phyloP scores from a whole-genome alignment of 2,113 vertebrate species.

The Channa maculata region DNA sequence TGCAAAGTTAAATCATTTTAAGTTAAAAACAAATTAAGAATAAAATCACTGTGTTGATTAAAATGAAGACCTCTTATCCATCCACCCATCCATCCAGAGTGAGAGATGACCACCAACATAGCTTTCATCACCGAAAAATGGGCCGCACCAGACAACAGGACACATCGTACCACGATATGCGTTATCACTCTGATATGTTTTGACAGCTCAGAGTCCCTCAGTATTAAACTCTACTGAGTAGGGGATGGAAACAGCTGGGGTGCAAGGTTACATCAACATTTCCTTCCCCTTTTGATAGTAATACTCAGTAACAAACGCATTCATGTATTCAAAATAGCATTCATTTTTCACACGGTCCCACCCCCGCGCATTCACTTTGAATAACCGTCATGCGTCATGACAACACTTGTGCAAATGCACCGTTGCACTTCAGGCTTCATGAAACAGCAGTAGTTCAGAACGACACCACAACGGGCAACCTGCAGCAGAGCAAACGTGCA shows the following conservation, averaged over 20 bases:
- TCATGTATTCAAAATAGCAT: conserved; percentile 41
- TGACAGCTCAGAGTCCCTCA: conserved; percentile 65
- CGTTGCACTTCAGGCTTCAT: not conserved
- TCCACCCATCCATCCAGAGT: conserved; percentile 3
- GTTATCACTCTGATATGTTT: conserved; percentile 57
- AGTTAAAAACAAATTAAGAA: no score
- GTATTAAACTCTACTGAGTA: conserved; percentile 70
- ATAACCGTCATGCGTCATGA: conserved; percentile 32
- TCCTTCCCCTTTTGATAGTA: conserved; percentile 22
- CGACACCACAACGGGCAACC: conserved; percentile 10
- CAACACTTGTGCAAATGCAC: conserved; percentile 40
- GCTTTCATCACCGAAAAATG: conserved; percentile 17
- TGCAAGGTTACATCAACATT: conserved; percentile 60
- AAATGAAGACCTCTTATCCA: conserved; percentile 18
- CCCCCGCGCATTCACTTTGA: conserved; percentile 32
- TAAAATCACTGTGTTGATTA: no score
- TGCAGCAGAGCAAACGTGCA: not conserved
- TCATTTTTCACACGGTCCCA: conserved; percentile 45
- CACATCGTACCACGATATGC: conserved; percentile 20
- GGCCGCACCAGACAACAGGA: conserved; percentile 16
- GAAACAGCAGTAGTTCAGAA: not conserved
- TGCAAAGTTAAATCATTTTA: no score
- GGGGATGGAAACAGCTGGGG: conserved; percentile 66
- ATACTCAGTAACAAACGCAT: conserved; percentile 13
- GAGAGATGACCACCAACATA: conserved; percentile 15